A percentile compares a stretch with the other conserved stretches of the same genome.
phyloP scores from a whole-genome alignment of 2,113 vertebrate species.

The Hippocampus zosterae region DNA sequence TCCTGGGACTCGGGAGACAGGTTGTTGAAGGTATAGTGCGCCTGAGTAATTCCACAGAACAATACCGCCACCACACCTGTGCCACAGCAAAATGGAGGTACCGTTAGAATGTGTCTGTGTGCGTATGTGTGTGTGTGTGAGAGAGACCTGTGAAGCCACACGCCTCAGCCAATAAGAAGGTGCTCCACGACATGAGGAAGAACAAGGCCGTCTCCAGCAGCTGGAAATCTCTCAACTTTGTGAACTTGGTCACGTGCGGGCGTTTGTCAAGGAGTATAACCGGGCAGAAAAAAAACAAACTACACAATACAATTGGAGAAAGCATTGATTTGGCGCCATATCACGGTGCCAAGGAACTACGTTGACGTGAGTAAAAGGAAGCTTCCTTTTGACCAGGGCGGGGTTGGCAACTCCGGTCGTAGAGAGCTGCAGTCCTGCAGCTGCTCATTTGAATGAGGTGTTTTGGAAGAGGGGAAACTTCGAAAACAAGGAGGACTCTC shows the following conservation, averaged over 20 bases:
- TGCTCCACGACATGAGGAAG: constrained; percentile 99
- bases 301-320: not conserved
- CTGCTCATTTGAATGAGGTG: no score
- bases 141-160: constrained; percentile 92
- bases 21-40: constrained; percentile 98
- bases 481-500: no score
- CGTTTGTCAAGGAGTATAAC: constrained; percentile 41
- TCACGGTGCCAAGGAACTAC: not conserved
- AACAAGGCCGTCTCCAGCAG: constrained; percentile 94
- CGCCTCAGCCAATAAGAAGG: constrained; percentile 92
- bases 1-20: constrained; percentile 92
- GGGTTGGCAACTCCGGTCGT: no score
- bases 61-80: constrained; percentile 94
- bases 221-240: constrained; percentile 91
- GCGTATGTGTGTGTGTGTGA: not conserved
- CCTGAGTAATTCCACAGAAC: constrained; percentile 97
- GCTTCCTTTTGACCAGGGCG: not conserved
- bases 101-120: not conserved
- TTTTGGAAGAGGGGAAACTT: no score
- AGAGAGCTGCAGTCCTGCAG: no score
- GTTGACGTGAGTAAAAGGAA: not conserved
- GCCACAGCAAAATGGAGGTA: constrained; percentile 11
- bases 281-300: not conserved
- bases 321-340: not conserved
- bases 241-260: constrained; percentile 93